These are phyloP conservation scores for Camponotus fellah DNA, from an alignment of 2,888 invertebrate genomes.

Conservation along the genomic window DNA sequence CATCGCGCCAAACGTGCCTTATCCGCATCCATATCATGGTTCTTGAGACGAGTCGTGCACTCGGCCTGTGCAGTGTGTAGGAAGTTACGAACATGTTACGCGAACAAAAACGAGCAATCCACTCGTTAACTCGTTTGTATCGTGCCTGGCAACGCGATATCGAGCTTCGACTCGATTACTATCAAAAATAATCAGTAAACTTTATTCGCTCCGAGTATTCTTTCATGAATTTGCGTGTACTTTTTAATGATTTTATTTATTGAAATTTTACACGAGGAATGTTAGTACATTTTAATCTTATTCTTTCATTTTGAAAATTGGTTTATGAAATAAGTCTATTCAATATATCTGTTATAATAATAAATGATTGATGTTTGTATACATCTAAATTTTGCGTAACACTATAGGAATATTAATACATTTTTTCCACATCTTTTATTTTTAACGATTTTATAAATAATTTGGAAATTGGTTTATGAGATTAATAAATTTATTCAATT, in stretches of 20 bases:
- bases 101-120: slow-evolving; percentile 40
- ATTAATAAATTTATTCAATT: too few species aligned
- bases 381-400: too few species aligned
- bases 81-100: slow-evolving; percentile 45
- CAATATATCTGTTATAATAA: too few species aligned
- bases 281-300: background rate
- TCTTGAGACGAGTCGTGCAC: slow-evolving; percentile 39
- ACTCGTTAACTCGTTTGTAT: slow-evolving; percentile 39
- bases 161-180: slow-evolving; percentile 17
- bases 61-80: slow-evolving; percentile 12
- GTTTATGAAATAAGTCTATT: background rate
- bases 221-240: background rate
- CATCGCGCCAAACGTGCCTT: slow-evolving; percentile 51
- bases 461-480: background rate
- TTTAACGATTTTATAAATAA: too few species aligned
- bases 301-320: background rate
- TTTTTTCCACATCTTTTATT: background rate
- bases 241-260: background rate
- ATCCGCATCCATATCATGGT: slow-evolving; percentile 39
- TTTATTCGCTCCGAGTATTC: slow-evolving; percentile 13
- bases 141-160: slow-evolving; percentile 23
- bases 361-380: too few species aligned
- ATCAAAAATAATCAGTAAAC: slow-evolving; percentile 5
- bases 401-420: too few species aligned
- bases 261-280: background rate